These are phyloP conservation scores for Dinomys branickii DNA, from an alignment of 2,113 vertebrate genomes.

Conservation along the genomic window DNA sequence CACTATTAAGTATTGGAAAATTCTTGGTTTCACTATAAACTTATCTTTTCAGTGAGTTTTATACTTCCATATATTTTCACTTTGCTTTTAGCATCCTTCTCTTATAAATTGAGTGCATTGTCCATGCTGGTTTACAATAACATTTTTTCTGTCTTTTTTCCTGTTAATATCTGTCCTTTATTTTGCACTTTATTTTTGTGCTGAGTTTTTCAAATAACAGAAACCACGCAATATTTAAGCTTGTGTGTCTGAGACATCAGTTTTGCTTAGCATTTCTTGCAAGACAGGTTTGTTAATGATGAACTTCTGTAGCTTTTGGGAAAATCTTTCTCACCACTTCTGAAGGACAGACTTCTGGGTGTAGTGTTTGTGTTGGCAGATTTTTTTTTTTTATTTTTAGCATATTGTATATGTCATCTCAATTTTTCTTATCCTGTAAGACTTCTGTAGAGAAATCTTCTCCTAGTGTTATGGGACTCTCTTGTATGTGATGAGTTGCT, in stretches of 20 bases:
- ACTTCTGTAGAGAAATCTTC: background rate
- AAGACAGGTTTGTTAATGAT: background rate
- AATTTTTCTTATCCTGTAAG: background rate
- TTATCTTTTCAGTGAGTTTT: background rate
- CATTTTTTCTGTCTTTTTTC: background rate
- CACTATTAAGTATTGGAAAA: background rate
- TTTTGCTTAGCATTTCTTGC: background rate
- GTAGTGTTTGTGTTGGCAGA: background rate
- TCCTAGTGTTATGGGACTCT: background rate
- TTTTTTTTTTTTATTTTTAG: background rate
- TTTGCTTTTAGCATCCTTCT: background rate
- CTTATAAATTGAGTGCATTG: background rate
- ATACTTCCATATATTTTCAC: background rate
- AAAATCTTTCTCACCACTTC: background rate
- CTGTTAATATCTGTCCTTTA: background rate
- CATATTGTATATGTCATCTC: background rate
- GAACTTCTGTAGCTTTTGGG: background rate
- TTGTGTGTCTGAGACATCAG: background rate
- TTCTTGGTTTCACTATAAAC: background rate
- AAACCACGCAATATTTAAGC: background rate
- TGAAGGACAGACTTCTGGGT: background rate
- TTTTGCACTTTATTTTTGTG: background rate
- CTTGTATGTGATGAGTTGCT: background rate
- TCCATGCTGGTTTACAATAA: background rate
- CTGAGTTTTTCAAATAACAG: background rate